phyloP scores from a whole-genome alignment of 2,888 invertebrate genomes.

The Lampropteryx suffumata region DNA sequence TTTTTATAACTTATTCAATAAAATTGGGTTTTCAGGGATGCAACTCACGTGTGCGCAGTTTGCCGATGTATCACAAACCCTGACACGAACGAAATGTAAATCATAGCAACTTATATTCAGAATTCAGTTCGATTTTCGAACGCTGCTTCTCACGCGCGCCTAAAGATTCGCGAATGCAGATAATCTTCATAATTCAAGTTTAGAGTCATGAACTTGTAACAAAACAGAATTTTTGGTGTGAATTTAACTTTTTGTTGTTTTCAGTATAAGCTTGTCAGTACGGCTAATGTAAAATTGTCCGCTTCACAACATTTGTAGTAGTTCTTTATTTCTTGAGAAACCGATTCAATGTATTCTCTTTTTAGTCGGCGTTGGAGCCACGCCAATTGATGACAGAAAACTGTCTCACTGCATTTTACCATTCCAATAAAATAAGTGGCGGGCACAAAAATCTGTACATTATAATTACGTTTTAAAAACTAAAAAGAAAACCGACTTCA shows the following conservation, averaged over 20 bases:
- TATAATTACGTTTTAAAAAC: too few relatives aligned
- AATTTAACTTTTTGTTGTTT: too few relatives aligned
- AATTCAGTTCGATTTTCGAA: slow-evolving; percentile 7
- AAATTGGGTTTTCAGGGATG: not conserved
- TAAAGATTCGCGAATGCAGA: not conserved
- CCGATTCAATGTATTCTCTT: slow-evolving; percentile 2
- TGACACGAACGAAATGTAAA: slow-evolving; percentile 9
- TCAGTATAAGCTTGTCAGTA: too few relatives aligned
- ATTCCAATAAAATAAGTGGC: not conserved
- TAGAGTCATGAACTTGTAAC: not conserved
- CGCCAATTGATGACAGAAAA: slow-evolving; percentile 20
- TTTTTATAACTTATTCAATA: not conserved
- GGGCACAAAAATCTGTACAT: too few relatives aligned
- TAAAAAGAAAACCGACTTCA: too few relatives aligned
- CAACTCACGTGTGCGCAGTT: not conserved
- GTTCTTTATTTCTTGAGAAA: too few relatives aligned
- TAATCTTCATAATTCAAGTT: not conserved
- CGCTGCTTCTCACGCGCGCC: slow-evolving; percentile 3
- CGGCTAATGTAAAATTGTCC: too few relatives aligned
- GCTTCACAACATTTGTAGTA: too few relatives aligned
- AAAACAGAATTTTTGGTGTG: too few relatives aligned
- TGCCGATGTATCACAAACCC: slow-evolving; percentile 2
- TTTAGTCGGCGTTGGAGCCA: slow-evolving; percentile 18
- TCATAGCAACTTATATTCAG: slow-evolving; percentile 15
- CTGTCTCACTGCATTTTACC: slow-evolving; percentile 3